phyloP scores from a whole-genome alignment of 1,140 invertebrate genomes.

The Acromyrmex echinatior region DNA sequence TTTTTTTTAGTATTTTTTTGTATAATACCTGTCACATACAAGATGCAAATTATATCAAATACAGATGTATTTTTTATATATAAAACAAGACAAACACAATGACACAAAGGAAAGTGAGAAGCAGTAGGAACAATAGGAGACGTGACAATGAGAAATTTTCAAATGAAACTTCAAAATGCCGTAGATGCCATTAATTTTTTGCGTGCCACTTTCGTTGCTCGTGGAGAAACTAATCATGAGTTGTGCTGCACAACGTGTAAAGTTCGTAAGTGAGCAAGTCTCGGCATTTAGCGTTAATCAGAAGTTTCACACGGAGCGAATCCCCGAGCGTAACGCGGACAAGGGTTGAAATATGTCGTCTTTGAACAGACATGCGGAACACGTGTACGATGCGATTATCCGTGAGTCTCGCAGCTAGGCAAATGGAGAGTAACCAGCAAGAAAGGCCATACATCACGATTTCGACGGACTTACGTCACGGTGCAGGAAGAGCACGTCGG shows the following conservation, averaged over 20 bases:
- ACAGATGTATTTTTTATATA: not conserved
- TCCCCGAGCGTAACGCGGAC: slow-evolving; percentile 1
- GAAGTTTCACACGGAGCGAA: slow-evolving; percentile 35
- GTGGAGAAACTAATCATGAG: slow-evolving; percentile 17
- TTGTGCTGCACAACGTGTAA: not conserved
- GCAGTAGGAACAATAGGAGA: not conserved
- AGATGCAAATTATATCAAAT: not conserved
- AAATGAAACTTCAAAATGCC: not conserved
- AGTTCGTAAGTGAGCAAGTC: slow-evolving; percentile 16
- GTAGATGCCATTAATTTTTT: slow-evolving; percentile 29
- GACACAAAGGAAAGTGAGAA: not conserved
- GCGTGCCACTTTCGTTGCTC: not conserved
- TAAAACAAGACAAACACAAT: not conserved
- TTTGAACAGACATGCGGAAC: slow-evolving; percentile 27
- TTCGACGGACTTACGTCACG: slow-evolving; percentile 43
- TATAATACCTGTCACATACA: no score
- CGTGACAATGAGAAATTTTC: not conserved
- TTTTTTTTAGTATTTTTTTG: not conserved
- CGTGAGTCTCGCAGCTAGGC: not conserved
- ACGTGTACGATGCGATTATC: slow-evolving; percentile 49
- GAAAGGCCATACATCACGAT: slow-evolving; percentile 43
- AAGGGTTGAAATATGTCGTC: slow-evolving; percentile 52
- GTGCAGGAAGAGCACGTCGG: slow-evolving; percentile 24
- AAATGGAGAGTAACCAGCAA: slow-evolving; percentile 30
- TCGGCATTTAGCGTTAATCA: slow-evolving; percentile 39